Evolutionary conservation across 2,888 invertebrate genomes (phyloP), one percentile per base, ranked within the genome.

Genomic region (Tetragonula carbonaria): DNA sequence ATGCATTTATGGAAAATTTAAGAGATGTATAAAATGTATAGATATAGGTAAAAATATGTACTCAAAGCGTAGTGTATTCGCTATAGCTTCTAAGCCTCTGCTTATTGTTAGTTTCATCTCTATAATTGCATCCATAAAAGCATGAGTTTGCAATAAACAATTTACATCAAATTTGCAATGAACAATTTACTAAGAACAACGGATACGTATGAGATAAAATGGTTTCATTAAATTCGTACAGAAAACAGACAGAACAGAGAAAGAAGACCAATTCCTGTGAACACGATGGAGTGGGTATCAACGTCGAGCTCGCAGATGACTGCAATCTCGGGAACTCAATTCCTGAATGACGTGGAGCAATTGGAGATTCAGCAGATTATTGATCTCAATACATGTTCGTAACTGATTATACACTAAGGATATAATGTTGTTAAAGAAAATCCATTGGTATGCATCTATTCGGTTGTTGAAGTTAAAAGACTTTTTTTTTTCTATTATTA

Each of bases 321-420:
- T 83, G 96, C 97, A 0, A 94, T 96, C 62, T 95, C 96, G 66
- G 97, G 97, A 21, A 95, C 97, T 84, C 97, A 97, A 92, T 97
- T 97, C 93, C 95, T 97, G 66, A 95, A 96, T 73, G 97, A 97
- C 45, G 96, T 96, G 71, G 96, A 96, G 78, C 96, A 96, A 70
- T 94, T 97, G 6, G 96, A 96, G 86, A 97, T 97, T 79, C 97
- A 98, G 92, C 98, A 98, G 94, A 97, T 97, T 65, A 96, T 97
- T 66, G 98, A 98, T 93, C 94, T 98, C 16, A 96, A 96, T 92
- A 97, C 97, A 93, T 94, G 97, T 97, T 95, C 95, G 96, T 95
- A 82, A 72, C 28, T 33, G 4, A 33, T 55, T 11, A 14, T 33
- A 55, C 11, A 23, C 4, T 59, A n/a, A 59, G 5, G 14, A 57